phyloP scores from a whole-genome alignment of 1,140 invertebrate genomes.

The Zaprionus lachaisei region DNA sequence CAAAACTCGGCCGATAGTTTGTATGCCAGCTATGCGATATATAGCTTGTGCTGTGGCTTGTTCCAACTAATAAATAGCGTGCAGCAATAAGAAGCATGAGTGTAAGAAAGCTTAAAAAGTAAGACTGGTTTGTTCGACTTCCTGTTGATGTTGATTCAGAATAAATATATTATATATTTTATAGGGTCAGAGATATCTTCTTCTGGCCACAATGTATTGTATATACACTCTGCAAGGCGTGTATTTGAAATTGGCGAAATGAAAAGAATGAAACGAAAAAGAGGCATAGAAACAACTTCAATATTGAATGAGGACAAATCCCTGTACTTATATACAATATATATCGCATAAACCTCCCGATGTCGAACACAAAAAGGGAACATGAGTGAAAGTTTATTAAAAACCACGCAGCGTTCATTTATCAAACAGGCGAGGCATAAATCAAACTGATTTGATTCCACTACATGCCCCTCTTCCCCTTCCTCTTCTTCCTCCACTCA shows the following conservation, averaged over 20 bases:
- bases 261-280: neutral
- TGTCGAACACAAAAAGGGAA: neutral
- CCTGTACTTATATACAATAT: neutral
- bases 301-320: neutral
- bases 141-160: too few species aligned
- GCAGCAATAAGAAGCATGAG: too few species aligned
- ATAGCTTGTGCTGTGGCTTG: too few species aligned
- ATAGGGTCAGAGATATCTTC: too few species aligned
- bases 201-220: too few species aligned
- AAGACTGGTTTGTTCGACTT: too few species aligned
- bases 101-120: too few species aligned
- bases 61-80: too few species aligned
- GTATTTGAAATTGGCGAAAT: neutral
- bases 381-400: conserved; percentile 7
- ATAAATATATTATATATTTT: too few species aligned
- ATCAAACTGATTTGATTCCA: conserved; percentile 26
- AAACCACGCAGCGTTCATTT: neutral
- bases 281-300: neutral
- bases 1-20: too few species aligned
- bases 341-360: neutral
- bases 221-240: neutral
- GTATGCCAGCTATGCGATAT: too few species aligned
- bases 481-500: neutral
- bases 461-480: neutral
- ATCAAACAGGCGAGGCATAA: conserved; percentile 21